Conservation (phyloP, 2,113 vertebrate species). For the Eubucco bourcierii region DNA sequence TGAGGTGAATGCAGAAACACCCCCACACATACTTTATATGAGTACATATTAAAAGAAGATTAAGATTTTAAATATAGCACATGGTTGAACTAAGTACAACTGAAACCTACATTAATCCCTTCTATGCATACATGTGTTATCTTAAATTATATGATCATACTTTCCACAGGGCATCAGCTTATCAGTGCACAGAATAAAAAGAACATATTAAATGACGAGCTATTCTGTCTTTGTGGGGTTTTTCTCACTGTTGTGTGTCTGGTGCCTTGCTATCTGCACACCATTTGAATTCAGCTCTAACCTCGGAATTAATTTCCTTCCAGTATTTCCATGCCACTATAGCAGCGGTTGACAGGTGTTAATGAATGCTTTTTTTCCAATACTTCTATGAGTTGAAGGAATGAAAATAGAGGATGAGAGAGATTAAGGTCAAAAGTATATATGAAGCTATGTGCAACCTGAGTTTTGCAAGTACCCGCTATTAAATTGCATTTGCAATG, state of each 20-base stretch:
- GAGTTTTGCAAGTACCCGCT: conserved; percentile 4
- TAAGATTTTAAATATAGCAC: neutral
- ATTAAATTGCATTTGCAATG: conserved; percentile 14
- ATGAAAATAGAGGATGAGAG: neutral
- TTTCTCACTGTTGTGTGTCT: neutral
- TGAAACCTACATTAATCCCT: neutral
- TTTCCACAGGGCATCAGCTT: neutral
- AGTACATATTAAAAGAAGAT: neutral
- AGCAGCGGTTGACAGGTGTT: neutral
- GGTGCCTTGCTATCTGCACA: neutral
- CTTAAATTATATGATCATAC: neutral
- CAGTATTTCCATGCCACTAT: neutral
- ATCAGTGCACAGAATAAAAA: neutral
- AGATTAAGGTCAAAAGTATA: neutral
- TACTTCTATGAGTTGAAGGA: neutral
- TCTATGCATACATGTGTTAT: neutral
- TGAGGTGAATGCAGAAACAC: neutral
- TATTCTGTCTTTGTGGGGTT: neutral
- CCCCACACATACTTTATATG: neutral
- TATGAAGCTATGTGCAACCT: neutral
- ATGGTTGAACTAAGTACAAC: neutral
- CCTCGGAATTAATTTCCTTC: neutral
- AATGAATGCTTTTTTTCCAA: conserved; percentile 35
- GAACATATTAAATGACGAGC: neutral
- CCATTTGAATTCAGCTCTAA: neutral